A percentile compares a stretch with the other conserved stretches of the same genome.
Evolutionary conservation across 2,888 invertebrate species (phyloP).

Genomic region (Ectemnius continuus): DNA sequence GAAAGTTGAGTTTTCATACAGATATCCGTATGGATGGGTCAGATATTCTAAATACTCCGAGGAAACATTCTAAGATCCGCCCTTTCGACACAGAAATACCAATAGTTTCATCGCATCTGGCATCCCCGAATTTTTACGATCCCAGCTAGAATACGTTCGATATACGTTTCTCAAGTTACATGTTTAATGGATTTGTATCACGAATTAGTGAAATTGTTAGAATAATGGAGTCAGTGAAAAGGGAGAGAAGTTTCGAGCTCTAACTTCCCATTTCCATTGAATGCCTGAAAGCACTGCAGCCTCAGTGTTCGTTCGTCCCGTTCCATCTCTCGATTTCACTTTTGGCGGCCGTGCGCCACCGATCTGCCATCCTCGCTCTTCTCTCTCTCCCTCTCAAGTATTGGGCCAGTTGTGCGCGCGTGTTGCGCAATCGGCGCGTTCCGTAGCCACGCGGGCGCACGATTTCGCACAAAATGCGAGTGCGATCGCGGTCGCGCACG

Average conservation of each 20-base stretch:
- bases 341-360: slow-evolving; percentile 64
- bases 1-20: too few relatives aligned
- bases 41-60: too few relatives aligned
- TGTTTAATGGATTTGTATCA: too few relatives aligned
- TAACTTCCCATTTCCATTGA: slow-evolving; percentile 53
- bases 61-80: too few relatives aligned
- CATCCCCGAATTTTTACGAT: too few relatives aligned
- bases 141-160: too few relatives aligned
- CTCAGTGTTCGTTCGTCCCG: slow-evolving; percentile 54
- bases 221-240: not conserved
- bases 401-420: slow-evolving; percentile 6
- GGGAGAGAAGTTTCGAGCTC: slow-evolving; percentile 5
- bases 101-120: too few relatives aligned
- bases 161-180: too few relatives aligned
- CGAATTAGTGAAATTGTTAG: too few relatives aligned
- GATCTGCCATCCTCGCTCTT: slow-evolving; percentile 34
- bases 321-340: slow-evolving; percentile 69
- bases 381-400: slow-evolving; percentile 7
- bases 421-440: slow-evolving; percentile 48
- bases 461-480: slow-evolving; percentile 15
- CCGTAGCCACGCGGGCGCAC: slow-evolving; percentile 17
- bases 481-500: slow-evolving; percentile 14
- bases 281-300: slow-evolving; percentile 28
- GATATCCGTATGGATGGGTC: too few relatives aligned
- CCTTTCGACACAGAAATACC: too few relatives aligned